Percentiles rank a stretch among this genome's conserved stretches.
These are phyloP conservation scores for Tyria jacobaeae DNA, from an alignment of 2,888 invertebrate species.

Conservation along the genomic window DNA sequence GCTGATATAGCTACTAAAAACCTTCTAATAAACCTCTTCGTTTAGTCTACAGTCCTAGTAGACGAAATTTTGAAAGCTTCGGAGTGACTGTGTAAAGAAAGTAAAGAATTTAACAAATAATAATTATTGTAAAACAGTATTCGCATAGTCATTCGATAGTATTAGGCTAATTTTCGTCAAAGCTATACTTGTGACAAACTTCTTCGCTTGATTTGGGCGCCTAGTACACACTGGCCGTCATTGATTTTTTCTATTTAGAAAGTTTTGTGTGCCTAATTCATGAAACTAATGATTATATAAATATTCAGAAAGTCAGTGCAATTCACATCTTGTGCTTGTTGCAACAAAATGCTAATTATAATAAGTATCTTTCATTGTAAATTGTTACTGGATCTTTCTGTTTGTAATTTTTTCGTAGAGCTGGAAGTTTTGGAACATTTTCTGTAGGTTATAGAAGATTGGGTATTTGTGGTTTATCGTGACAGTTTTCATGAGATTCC, in stretches of 20 bases:
- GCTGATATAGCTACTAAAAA: too few relatives aligned
- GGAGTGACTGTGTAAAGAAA: too few relatives aligned
- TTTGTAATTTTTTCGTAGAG: not conserved
- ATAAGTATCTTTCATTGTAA: too few relatives aligned
- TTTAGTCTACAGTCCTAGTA: constrained; percentile 4
- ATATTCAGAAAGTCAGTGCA: not conserved
- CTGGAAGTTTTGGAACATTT: too few relatives aligned
- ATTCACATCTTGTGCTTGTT: not conserved
- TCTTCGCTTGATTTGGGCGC: constrained; percentile 3
- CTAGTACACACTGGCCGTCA: constrained; percentile 2
- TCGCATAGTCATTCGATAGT: too few relatives aligned
- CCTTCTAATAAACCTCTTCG: constrained; percentile 3
- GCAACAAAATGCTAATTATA: not conserved
- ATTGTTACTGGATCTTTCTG: not conserved
- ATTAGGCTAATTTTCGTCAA: not conserved
- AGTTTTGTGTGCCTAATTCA: not conserved
- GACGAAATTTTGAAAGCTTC: not conserved
- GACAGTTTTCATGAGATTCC: too few relatives aligned
- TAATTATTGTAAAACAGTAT: too few relatives aligned
- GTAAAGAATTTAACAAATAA: too few relatives aligned
- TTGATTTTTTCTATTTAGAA: constrained; percentile 6
- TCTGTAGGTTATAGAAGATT: too few relatives aligned
- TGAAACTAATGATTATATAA: not conserved
- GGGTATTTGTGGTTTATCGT: too few relatives aligned
- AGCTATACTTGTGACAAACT: not conserved